Base-by-base conservation (phyloP, 2,797 vertebrate genomes). In the Diceros bicornis region DNA sequence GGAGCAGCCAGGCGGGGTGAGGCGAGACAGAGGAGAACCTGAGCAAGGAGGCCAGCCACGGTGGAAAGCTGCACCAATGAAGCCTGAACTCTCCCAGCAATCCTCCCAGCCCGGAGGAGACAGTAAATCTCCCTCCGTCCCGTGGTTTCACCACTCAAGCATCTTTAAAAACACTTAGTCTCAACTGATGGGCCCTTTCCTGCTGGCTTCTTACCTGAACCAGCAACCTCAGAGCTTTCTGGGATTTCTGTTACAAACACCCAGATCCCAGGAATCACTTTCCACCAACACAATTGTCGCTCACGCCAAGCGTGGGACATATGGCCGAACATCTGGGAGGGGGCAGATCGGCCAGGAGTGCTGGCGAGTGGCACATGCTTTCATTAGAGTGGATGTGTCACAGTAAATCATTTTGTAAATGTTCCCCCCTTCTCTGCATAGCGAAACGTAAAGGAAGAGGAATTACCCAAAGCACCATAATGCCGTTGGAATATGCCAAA, bases 301-400 rank as follows among this genome's bases (percentile, higher is more conserved):
- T 97, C 85, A 41, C 11, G 8, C 69, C 68, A 84, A 83, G 78
- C 92, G 5, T 12, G 64, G 85, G 94, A 96, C 98, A 97, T 95
- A 94, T 96, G 96, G 97, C 90, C 1, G 95, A 98, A 96, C 96
- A 96, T 97, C 96, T 98, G 97, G 96, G 88, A 85, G 77, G 64
- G 93, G 91, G 85, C 78, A 82, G 95, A 75, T 64, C 16, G 12
- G 94, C 91, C 87, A 71, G 87, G 86, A 90, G 93, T 27, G 79
- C 91, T 93, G 94, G 96, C 75, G 27, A 64, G 89, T 55, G 29
- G 44, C 61, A 64, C 93, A 92, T 13, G 74, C 95, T 93, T 95
- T 89, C 96, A n/a, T 93, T 34, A 61, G 77, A 84, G 85, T 37
- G 86, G 86, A 92, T 55, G 86, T 82, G 86, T 75, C 90, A 81